phyloP scores from a whole-genome alignment of 2,888 invertebrate species.

The Orthosia incerta region DNA sequence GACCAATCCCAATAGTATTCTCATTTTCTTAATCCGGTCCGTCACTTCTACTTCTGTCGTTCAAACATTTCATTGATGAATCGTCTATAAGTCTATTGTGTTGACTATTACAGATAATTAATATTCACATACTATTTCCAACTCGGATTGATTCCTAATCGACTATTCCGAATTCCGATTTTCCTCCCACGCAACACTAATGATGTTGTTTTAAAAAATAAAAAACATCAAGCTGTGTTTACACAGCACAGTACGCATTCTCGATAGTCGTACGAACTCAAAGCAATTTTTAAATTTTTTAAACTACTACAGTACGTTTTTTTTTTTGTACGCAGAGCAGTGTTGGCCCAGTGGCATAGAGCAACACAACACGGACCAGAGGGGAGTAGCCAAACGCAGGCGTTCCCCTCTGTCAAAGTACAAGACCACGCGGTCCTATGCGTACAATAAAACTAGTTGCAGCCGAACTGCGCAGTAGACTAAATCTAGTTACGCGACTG shows the following conservation, averaged over 20 bases:
- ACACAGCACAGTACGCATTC: background rate
- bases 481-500: too few species aligned
- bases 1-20: constrained; percentile 70
- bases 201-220: background rate
- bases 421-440: too few species aligned
- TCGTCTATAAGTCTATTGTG: constrained; percentile 21
- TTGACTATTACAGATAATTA: constrained; percentile 26
- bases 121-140: constrained; percentile 20
- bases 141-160: background rate
- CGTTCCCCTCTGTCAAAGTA: too few species aligned
- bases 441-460: too few species aligned
- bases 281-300: too few species aligned
- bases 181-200: background rate
- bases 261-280: background rate
- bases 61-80: constrained; percentile 42
- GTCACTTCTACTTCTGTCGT: constrained; percentile 59
- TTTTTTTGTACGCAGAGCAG: too few species aligned
- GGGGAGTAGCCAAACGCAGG: too few species aligned
- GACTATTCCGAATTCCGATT: background rate
- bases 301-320: too few species aligned
- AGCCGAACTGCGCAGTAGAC: too few species aligned
- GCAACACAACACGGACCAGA: too few species aligned
- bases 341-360: too few species aligned
- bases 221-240: background rate
- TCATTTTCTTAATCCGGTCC: constrained; percentile 61